Conservation (phyloP, 2,888 invertebrate genomes). For the Heteropelma amictum region DNA sequence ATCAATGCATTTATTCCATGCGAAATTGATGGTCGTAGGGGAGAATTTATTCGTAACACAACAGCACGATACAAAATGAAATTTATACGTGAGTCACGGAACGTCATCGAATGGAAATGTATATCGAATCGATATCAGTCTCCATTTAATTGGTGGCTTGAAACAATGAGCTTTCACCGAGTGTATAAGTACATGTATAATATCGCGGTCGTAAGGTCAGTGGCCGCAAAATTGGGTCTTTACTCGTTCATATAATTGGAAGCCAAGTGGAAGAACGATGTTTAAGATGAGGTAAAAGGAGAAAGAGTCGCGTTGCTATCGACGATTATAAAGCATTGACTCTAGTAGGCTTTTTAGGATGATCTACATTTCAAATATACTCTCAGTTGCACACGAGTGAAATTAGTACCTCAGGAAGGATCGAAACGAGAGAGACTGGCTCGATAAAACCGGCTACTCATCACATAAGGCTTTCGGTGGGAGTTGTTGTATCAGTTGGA, state of each 20-base stretch:
- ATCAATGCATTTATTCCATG: too few species aligned
- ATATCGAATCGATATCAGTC: background rate
- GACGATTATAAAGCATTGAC: too few species aligned
- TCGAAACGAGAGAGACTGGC: slow-evolving; percentile 54
- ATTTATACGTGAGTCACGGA: too few species aligned
- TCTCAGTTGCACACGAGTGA: slow-evolving; percentile 59
- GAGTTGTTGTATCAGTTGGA: slow-evolving; percentile 73
- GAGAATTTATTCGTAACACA: too few species aligned
- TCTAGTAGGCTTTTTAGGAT: background rate
- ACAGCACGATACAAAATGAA: too few species aligned
- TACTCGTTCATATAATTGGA: too few species aligned
- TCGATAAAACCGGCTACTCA: slow-evolving; percentile 52
- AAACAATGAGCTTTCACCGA: slow-evolving; percentile 38
- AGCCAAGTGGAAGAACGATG: too few species aligned
- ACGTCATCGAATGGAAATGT: too few species aligned
- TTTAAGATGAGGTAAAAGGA: background rate
- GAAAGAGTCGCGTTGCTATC: too few species aligned
- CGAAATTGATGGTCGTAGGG: too few species aligned
- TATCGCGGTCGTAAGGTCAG: slow-evolving; percentile 46
- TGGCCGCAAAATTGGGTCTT: slow-evolving; percentile 31
- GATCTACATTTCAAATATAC: slow-evolving; percentile 67
- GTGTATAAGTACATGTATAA: slow-evolving; percentile 9
- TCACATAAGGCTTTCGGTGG: slow-evolving; percentile 71
- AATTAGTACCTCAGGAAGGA: slow-evolving; percentile 64
- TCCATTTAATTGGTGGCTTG: background rate